Evolutionary conservation across 2,888 invertebrate species (phyloP).

Genomic region (Linyphia triangularis): DNA sequence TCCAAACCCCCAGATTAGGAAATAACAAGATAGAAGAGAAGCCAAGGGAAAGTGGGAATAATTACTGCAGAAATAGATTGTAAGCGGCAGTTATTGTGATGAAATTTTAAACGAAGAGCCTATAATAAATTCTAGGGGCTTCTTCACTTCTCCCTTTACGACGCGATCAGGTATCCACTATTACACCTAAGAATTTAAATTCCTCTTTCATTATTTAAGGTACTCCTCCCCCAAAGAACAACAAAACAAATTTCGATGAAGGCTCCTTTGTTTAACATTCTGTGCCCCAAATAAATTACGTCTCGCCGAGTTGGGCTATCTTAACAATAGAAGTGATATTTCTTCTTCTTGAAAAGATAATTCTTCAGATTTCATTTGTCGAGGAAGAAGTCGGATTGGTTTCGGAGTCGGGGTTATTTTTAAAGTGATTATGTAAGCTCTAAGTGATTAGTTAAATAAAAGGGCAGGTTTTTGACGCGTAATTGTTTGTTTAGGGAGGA

Average conservation of each 20-base stretch:
- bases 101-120: conserved; percentile 52
- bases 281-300: conserved; percentile 40
- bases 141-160: conserved; percentile 46
- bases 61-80: conserved; percentile 53
- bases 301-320: conserved; percentile 10
- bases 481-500: too few species aligned
- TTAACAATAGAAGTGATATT: conserved; percentile 41
- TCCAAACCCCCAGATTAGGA: not conserved
- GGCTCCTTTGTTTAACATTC: conserved; percentile 55
- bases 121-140: conserved; percentile 38
- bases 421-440: too few species aligned
- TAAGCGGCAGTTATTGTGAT: conserved; percentile 38
- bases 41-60: conserved; percentile 56
- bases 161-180: conserved; percentile 55
- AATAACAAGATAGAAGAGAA: conserved; percentile 16
- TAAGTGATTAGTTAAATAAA: too few species aligned
- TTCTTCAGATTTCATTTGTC: conserved; percentile 41
- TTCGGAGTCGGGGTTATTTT: not conserved
- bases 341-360: conserved; percentile 35
- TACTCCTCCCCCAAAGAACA: conserved; percentile 6
- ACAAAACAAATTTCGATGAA: conserved; percentile 43
- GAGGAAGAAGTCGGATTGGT: conserved; percentile 15
- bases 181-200: conserved; percentile 59
- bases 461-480: too few species aligned
- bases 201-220: conserved; percentile 53